phyloP scores from a whole-genome alignment of 2,797 vertebrate species.

The Lepilemur ruficaudatus region DNA sequence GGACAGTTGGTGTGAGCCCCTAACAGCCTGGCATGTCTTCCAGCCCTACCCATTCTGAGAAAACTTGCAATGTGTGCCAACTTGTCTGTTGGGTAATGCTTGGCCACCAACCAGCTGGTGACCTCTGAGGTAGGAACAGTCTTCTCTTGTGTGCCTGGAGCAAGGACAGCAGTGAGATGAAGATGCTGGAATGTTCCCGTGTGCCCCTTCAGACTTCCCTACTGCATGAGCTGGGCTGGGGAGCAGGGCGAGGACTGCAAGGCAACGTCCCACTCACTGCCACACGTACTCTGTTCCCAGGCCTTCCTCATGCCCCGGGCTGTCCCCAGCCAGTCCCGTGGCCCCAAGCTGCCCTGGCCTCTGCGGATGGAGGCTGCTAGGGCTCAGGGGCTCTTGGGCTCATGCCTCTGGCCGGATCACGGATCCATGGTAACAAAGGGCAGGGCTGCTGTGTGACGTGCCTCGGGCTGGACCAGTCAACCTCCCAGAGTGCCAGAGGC shows the following conservation, averaged over 20 bases:
- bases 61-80: fast-evolving
- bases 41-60: not conserved
- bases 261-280: not conserved
- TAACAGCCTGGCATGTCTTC: not conserved
- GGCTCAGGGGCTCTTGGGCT: not conserved
- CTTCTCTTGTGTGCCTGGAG: not conserved
- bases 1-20: not conserved
- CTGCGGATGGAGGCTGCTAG: too few species aligned
- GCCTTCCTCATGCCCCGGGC: not conserved
- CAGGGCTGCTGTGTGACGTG: not conserved
- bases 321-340: not conserved
- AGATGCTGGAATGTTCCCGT: not conserved
- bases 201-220: not conserved
- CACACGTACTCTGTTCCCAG: not conserved
- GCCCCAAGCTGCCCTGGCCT: not conserved
- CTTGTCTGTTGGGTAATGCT: not conserved
- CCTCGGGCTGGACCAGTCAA: not conserved
- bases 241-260: not conserved
- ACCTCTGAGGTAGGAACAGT: not conserved
- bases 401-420: not conserved
- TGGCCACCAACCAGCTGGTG: not conserved
- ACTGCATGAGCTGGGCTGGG: not conserved
- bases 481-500: not conserved
- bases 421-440: not conserved
- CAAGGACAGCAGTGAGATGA: not conserved